Percentiles rank a stretch among this genome's conserved stretches.
phyloP scores from a whole-genome alignment of 2,888 invertebrate species.

The Brachyptera risi region DNA sequence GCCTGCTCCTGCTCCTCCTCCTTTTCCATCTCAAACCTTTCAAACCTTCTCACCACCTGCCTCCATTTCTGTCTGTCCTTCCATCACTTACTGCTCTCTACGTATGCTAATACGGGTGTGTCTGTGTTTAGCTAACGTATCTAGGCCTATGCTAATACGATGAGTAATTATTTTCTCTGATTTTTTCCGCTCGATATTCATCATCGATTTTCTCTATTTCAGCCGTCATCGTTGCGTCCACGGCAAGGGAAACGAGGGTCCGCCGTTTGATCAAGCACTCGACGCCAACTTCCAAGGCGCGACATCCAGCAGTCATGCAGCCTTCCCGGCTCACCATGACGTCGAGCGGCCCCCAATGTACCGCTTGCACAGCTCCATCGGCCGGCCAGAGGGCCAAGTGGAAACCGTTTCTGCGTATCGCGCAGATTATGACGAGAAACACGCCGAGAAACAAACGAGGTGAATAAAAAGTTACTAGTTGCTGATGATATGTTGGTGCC shows the following conservation, averaged over 20 bases:
- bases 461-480: slow-evolving; percentile 41
- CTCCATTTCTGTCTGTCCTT: too few species aligned
- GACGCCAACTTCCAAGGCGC: slow-evolving; percentile 29
- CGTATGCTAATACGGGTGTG: too few species aligned
- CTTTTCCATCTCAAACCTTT: too few species aligned
- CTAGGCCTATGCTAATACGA: too few species aligned
- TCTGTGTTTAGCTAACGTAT: too few species aligned
- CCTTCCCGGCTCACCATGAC: slow-evolving; percentile 39
- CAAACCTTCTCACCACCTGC: too few species aligned
- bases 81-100: too few species aligned
- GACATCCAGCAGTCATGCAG: slow-evolving; percentile 38
- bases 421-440: slow-evolving; percentile 62
- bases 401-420: slow-evolving; percentile 56
- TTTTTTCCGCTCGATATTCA: too few species aligned
- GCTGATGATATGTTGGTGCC: too few species aligned
- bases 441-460: slow-evolving; percentile 55
- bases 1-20: too few species aligned
- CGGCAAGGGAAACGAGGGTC: slow-evolving; percentile 45
- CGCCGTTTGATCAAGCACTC: slow-evolving; percentile 36
- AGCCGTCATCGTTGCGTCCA: slow-evolving; percentile 84
- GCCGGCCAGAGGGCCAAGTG: slow-evolving; percentile 44
- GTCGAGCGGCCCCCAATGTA: slow-evolving; percentile 40
- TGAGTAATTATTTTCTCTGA: too few species aligned
- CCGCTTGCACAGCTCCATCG: slow-evolving; percentile 40
- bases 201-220: too few species aligned